Evolutionary conservation across 2,113 vertebrate genomes (phyloP), one percentile per base, ranked within the genome.

Genomic region (Odocoileus hemionus): DNA sequence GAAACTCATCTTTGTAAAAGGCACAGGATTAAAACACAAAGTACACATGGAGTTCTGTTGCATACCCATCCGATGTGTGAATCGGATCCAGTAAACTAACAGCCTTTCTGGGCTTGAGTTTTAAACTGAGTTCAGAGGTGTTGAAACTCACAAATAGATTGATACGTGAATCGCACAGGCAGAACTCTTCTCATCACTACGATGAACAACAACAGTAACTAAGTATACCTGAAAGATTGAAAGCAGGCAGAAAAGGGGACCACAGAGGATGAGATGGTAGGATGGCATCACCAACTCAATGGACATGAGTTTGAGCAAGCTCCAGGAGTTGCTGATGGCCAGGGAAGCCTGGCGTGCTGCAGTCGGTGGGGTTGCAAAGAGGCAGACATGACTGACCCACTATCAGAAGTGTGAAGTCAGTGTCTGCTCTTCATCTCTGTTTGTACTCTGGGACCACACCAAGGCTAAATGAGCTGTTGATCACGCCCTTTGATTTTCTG

Each of bases 401-500:
- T 50, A 99, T 91, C 28, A 99, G 99, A 50, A 99, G 99, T 33
- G 98, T 99, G 92, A 99, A 99, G 98, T 99, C 99, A 64, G 99
- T 98, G 1, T 99, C 99, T 97, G 99, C 7, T 95, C 99, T 98
- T 97, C 98, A 98, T 92, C 99, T 99, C 91, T 33, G 60, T 33
- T 64, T 98, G 86, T 99, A 99, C 97, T 99, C 99, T 0, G 99
- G 99, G 97, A 99, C 99, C 98, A 97, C 99, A 21, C 99, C 99
- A 86, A 94, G 99, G 94, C 99, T 99, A 97, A 7, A 99, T 98
- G 74, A 99, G 98, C 98, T 99, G 99, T 7, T 99, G 99, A 92
- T 99, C 97, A 11, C 98, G 99, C 90, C 99, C 99, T 93, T 99
- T 99, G 54, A 99, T 99, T 97, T 99, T 99, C 98, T 99, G 61